These are phyloP conservation scores for Molossus molossus DNA, from an alignment of 2,797 vertebrate species.

Conservation along the genomic window DNA sequence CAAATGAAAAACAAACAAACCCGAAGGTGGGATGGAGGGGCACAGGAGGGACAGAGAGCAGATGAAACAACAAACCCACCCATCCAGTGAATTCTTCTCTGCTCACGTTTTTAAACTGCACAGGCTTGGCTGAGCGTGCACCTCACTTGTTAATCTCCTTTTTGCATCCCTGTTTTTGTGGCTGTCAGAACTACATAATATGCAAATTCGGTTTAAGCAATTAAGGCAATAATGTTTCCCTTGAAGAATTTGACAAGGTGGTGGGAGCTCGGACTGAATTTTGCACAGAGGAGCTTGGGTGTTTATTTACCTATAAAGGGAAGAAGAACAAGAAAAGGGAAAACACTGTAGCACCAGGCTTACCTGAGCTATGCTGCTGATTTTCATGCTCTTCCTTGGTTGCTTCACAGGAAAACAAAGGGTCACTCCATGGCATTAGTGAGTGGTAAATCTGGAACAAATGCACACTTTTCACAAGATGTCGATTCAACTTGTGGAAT, in stretches of 20 bases:
- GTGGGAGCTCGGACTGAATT: constrained; percentile 88
- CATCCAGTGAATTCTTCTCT: constrained; percentile 82
- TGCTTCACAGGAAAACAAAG: not conserved
- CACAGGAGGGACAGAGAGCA: constrained; percentile 65
- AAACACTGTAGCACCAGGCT: not conserved
- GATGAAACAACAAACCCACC: constrained; percentile 79
- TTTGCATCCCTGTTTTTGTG: constrained; percentile 90
- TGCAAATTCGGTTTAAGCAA: constrained; percentile 91
- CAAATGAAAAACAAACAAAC: constrained; percentile 82
- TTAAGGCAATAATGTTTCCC: constrained; percentile 92
- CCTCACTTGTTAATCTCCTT: constrained; percentile 89
- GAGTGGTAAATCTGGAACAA: constrained; percentile 78
- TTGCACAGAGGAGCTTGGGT: constrained; percentile 87
- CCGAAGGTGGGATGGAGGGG: constrained; percentile 43
- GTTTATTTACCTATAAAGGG: constrained; percentile 88
- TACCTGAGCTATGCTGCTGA: constrained; percentile 56
- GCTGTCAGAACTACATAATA: constrained; percentile 90
- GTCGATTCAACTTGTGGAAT: constrained; percentile 75
- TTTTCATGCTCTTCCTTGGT: not conserved
- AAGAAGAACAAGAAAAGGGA: constrained; percentile 77
- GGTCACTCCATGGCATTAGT: not conserved
- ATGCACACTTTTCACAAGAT: constrained; percentile 67
- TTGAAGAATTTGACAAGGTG: constrained; percentile 92
- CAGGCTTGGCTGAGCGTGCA: constrained; percentile 86
- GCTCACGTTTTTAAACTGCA: constrained; percentile 81